A percentile compares a stretch with the other conserved stretches of the same genome.
phyloP scores from a whole-genome alignment of 1,140 invertebrate species.

The Listronotus bonariensis region DNA sequence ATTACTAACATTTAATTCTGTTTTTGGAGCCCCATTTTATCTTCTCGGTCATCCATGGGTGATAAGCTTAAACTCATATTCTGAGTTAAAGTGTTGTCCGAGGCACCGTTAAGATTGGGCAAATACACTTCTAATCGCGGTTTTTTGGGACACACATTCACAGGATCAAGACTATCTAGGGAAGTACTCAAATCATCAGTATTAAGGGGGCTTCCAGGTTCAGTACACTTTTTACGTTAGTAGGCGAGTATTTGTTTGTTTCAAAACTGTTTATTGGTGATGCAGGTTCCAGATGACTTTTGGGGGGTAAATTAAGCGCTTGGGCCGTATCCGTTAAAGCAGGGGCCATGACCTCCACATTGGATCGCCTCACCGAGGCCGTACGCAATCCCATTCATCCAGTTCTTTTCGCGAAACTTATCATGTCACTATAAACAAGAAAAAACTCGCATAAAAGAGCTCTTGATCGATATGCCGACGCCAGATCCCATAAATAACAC shows the following conservation, averaged over 20 bases:
- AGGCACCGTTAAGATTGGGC: constrained; percentile 38
- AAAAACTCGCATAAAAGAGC: constrained; percentile 26
- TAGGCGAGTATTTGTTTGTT: constrained; percentile 34
- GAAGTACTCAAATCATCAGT: constrained; percentile 34
- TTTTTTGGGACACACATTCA: constrained; percentile 36
- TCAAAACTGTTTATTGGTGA: constrained; percentile 44
- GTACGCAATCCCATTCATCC: constrained; percentile 67
- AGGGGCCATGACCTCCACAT: constrained; percentile 73
- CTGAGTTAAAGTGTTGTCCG: constrained; percentile 36
- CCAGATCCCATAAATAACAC: constrained; percentile 23
- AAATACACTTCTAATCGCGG: constrained; percentile 26
- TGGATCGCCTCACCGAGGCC: constrained; percentile 62
- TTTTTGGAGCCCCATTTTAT: constrained; percentile 66
- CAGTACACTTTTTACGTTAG: constrained; percentile 11
- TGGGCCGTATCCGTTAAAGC: constrained; percentile 70
- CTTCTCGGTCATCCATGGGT: constrained; percentile 69
- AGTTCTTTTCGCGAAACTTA: constrained; percentile 51
- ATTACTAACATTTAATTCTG: constrained; percentile 43
- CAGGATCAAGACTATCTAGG: constrained; percentile 36
- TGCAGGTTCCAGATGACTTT: constrained; percentile 57
- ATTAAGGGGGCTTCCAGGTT: constrained; percentile 23
- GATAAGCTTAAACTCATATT: constrained; percentile 56
- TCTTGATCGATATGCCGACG: constrained; percentile 40
- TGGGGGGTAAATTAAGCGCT: constrained; percentile 61
- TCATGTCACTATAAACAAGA: constrained; percentile 39